Percentiles rank a stretch among this genome's conserved stretches.
phyloP scores from a whole-genome alignment of 2,888 invertebrate genomes.

The Scaptomyza polygonia region DNA sequence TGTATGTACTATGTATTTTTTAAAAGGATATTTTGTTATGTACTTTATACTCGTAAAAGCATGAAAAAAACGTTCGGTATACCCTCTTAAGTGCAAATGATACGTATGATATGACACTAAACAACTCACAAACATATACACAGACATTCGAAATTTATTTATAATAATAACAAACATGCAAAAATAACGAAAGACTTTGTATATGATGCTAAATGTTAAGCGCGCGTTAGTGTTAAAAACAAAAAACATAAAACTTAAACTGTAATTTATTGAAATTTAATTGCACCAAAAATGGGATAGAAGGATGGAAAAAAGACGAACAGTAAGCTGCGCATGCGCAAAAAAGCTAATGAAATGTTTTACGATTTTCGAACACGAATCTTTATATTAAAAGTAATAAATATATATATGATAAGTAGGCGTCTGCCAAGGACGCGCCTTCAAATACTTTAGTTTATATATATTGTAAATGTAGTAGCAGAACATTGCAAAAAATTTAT shows the following conservation, averaged over 20 bases:
- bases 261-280: conserved; percentile 76
- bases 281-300: conserved; percentile 64
- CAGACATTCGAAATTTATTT: conserved; percentile 66
- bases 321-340: conserved; percentile 27
- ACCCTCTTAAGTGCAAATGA: conserved; percentile 54
- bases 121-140: conserved; percentile 19
- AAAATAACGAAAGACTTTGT: conserved; percentile 74
- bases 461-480: conserved; percentile 36
- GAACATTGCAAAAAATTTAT: conserved; percentile 24
- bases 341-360: conserved; percentile 52
- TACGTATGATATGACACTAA: conserved; percentile 51
- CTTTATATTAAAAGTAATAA: conserved; percentile 42
- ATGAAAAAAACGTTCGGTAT: conserved; percentile 54
- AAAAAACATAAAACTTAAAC: conserved; percentile 20
- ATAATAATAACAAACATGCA: conserved; percentile 36
- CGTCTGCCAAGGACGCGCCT: conserved; percentile 48
- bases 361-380: conserved; percentile 70
- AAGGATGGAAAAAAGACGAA: conserved; percentile 13
- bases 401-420: conserved; percentile 49
- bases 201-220: conserved; percentile 70
- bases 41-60: conserved; percentile 40
- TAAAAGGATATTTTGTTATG: conserved; percentile 38
- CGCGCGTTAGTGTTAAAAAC: conserved; percentile 57
- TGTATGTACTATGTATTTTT: conserved; percentile 32
- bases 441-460: conserved; percentile 57